These are phyloP conservation scores for Orthosia cruda DNA, from an alignment of 2,888 invertebrate genomes.

Conservation along the genomic window DNA sequence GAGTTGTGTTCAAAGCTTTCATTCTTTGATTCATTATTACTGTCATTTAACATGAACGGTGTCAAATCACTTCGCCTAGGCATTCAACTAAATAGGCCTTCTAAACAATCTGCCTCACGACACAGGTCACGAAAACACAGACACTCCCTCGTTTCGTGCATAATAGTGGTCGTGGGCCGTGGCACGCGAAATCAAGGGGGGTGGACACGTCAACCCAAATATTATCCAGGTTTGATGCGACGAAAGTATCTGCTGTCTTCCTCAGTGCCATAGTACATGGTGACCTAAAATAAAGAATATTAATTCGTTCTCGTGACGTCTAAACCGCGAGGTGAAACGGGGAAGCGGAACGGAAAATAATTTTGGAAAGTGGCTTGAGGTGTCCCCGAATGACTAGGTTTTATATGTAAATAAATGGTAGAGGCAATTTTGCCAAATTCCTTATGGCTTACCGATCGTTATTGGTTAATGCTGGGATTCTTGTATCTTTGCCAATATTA, in stretches of 20 bases:
- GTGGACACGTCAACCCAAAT: constrained; percentile 62
- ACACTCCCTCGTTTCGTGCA: constrained; percentile 69
- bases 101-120: constrained; percentile 34
- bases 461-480: constrained; percentile 51
- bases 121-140: constrained; percentile 67
- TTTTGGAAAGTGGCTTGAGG: constrained; percentile 45
- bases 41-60: constrained; percentile 15
- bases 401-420: constrained; percentile 51
- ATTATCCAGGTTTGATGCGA: constrained; percentile 56
- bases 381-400: constrained; percentile 23
- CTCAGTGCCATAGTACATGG: constrained; percentile 36
- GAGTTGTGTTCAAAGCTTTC: background rate
- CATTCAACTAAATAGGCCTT: constrained; percentile 42
- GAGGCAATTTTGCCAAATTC: constrained; percentile 56
- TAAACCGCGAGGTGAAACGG: constrained; percentile 34
- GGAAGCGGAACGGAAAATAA: constrained; percentile 27
- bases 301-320: constrained; percentile 58
- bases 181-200: constrained; percentile 73
- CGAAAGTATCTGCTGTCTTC: constrained; percentile 59
- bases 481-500: constrained; percentile 55
- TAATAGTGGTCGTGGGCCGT: constrained; percentile 47
- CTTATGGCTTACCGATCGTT: constrained; percentile 52
- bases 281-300: constrained; percentile 69
- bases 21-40: background rate
- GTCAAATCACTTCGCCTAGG: constrained; percentile 19